A percentile compares a stretch with the other conserved stretches of the same genome.
Conservation (phyloP, 2,113 vertebrate species). For the Heterochromis multidens region DNA sequence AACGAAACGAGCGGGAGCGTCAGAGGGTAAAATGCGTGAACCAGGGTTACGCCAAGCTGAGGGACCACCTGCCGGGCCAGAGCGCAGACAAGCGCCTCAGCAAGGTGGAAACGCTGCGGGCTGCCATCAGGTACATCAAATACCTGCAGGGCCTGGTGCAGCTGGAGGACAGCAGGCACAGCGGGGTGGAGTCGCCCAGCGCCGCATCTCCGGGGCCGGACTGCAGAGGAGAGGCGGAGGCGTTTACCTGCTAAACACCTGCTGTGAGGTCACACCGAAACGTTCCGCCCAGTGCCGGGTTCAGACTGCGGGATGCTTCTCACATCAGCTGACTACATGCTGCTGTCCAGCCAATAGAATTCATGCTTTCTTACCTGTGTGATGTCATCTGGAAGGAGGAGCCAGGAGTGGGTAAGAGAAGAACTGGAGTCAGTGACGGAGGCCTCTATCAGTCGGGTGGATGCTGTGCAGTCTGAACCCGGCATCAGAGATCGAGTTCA, state of each 20-base stretch:
- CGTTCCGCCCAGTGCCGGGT: not conserved
- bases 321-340: not conserved
- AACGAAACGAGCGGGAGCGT: conserved; percentile 84
- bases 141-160: conserved; percentile 80
- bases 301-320: not conserved
- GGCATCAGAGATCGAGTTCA: not conserved
- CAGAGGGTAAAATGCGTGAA: conserved; percentile 84
- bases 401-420: not conserved
- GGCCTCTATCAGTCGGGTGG: not conserved
- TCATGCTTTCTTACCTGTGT: not conserved
- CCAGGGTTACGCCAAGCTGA: conserved; percentile 81
- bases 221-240: conserved; percentile 19
- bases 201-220: conserved; percentile 46
- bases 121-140: conserved; percentile 84
- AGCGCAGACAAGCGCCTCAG: conserved; percentile 78
- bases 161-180: conserved; percentile 13
- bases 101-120: conserved; percentile 85
- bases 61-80: conserved; percentile 79
- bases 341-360: not conserved
- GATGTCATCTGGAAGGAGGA: not conserved
- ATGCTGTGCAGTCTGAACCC: not conserved
- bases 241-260: not conserved
- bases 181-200: conserved; percentile 13
- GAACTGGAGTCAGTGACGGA: not conserved
- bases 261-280: not conserved